Evolutionary conservation across 2,797 vertebrate species (phyloP).

Genomic region (Spheniscus humboldti): DNA sequence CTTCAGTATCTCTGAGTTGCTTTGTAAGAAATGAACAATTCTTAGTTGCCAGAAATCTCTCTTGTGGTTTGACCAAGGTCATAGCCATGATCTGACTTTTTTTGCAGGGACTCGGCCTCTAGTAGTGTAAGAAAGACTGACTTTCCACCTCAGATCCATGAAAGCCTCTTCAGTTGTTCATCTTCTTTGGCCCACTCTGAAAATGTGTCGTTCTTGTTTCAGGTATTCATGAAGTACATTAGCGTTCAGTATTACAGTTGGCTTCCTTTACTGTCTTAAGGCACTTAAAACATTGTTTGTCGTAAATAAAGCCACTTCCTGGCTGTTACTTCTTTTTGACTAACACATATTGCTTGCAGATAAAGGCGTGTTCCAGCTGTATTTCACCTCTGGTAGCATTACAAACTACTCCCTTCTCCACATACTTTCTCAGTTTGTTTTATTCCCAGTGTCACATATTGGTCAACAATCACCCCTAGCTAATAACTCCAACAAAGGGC

Average conservation of each 20-base stretch:
- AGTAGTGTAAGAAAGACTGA: background rate
- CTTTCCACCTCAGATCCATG: background rate
- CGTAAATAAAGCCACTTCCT: background rate
- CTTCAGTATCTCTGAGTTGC: background rate
- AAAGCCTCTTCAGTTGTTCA: background rate
- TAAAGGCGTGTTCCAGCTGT: background rate
- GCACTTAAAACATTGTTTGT: background rate
- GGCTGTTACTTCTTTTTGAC: background rate
- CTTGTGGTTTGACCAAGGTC: background rate
- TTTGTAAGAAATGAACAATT: background rate
- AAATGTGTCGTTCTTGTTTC: background rate
- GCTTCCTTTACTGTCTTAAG: background rate
- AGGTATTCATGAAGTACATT: background rate
- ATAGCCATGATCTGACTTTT: background rate
- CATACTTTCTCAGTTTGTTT: background rate
- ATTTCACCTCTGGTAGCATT: background rate
- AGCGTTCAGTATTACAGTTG: background rate
- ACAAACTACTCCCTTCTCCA: background rate
- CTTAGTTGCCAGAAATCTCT: background rate
- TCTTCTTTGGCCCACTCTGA: background rate
- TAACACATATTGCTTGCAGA: background rate
- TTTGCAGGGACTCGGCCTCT: background rate
- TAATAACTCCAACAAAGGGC: background rate
- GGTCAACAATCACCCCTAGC: background rate
- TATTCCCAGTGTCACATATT: background rate